A percentile compares a stretch with the other conserved stretches of the same genome.
Evolutionary conservation across 2,888 invertebrate genomes (phyloP).

Genomic region (Xestia rhomboidea): DNA sequence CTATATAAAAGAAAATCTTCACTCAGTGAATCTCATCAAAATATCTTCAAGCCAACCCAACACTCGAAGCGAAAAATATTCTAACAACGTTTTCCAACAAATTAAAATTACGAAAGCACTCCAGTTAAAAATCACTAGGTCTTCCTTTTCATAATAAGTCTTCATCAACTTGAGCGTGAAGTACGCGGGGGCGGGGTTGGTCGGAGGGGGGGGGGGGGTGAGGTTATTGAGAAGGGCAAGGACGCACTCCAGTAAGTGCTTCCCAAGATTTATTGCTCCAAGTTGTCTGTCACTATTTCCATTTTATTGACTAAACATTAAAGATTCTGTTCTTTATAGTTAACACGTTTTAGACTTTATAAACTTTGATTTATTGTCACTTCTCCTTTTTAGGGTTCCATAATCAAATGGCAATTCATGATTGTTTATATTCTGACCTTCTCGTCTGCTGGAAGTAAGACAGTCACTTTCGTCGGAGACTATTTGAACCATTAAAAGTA

Average conservation of each 20-base stretch:
- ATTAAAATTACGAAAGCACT: slow-evolving; percentile 23
- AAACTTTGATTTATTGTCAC: slow-evolving; percentile 5
- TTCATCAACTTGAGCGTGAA: slow-evolving; percentile 24
- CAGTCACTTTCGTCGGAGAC: not conserved
- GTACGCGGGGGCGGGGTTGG: slow-evolving; percentile 22
- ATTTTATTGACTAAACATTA: slow-evolving; percentile 35
- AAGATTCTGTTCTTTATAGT: slow-evolving; percentile 9
- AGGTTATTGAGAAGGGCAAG: slow-evolving; percentile 52
- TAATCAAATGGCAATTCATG: not conserved
- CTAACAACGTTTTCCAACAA: not conserved
- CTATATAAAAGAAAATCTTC: not conserved
- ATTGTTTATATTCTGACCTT: not conserved
- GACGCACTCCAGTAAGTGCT: slow-evolving; percentile 56
- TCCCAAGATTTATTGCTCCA: slow-evolving; percentile 57
- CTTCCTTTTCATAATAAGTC: slow-evolving; percentile 21
- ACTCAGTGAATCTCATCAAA: not conserved
- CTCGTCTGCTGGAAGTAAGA: not conserved
- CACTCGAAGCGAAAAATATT: not conserved
- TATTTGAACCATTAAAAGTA: not conserved
- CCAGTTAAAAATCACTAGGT: slow-evolving; percentile 16
- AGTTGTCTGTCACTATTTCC: slow-evolving; percentile 41
- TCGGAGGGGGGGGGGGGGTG: not conserved
- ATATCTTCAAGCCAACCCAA: not conserved
- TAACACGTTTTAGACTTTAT: not conserved
- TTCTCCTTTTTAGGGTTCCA: not conserved